These are phyloP conservation scores for Sitobion miscanthi DNA, from an alignment of 1,140 invertebrate species.

Conservation along the genomic window DNA sequence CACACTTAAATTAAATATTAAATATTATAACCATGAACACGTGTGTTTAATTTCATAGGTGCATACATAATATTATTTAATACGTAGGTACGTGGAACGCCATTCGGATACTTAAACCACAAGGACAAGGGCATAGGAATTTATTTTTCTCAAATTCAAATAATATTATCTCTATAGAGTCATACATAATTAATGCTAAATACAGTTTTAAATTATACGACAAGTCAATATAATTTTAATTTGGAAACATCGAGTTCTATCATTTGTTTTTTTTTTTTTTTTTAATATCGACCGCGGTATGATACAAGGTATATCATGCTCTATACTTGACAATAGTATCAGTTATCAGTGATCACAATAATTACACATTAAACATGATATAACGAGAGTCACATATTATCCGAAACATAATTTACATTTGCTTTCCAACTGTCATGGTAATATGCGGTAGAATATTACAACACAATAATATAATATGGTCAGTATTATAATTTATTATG, in stretches of 20 bases:
- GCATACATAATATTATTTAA: background rate
- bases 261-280: background rate
- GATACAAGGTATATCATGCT: no score
- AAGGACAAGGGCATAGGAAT: background rate
- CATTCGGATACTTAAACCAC: background rate
- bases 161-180: background rate
- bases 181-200: background rate
- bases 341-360: background rate
- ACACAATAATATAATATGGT: background rate
- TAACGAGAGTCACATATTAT: background rate
- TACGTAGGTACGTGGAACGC: background rate
- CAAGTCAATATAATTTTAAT: background rate
- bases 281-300: background rate
- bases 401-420: background rate
- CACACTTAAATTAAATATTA: background rate
- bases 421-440: background rate
- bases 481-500: background rate
- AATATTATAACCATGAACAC: background rate
- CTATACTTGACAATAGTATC: background rate
- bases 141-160: background rate
- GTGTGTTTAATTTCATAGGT: background rate
- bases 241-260: no score
- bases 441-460: background rate
- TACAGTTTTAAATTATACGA: background rate
- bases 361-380: background rate